Evolutionary conservation across 2,113 vertebrate genomes (phyloP), one percentile per base, ranked within the genome.

Genomic region (Brienomyrus brachyistius): DNA sequence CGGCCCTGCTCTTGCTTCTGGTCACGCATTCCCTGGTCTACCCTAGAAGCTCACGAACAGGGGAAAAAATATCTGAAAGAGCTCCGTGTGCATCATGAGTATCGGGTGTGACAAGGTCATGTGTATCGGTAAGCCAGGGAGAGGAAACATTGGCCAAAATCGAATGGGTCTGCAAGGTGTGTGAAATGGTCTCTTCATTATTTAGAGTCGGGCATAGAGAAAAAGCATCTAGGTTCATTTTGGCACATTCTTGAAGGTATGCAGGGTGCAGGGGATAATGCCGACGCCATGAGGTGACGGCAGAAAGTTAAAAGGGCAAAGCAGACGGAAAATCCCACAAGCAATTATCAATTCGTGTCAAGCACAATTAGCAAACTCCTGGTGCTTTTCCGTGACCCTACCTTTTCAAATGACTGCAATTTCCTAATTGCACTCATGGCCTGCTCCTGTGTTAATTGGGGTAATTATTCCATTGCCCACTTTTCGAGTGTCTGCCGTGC

Each of bases 361-460:
- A 74, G 54, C 45, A 50, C 62, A 90, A 74, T 74, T 66, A 80
- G 62, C 56, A n/a, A 45, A 90, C 84, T 89, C 40, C 70, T 50
- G 2, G 56, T 74, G 59, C 62, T 88, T 90, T 87, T 70, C 86
- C 43, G 21, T 62, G 66, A 66, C 62, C 86, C 51, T 45, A 90
- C 89, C 74, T 87, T 90, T 90, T 88, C 86, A 88, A 90, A 90
- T 90, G 62, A 87, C 62, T 88, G 70, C 70, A 90, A 88, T 88
- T 90, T 82, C 35, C 70, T 82, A 90, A 82, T 88, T 88, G 85
- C 54, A 88, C 66, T 88, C 89, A 45, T 40, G 77, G 70, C 48
- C 31, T 52, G 45, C 80, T 88, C 52, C 90, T 83, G 70, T 47
- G 87, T 88, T 88, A 88, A 90, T 90, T 90, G 86, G 40, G 35